Percentiles rank a stretch among this genome's conserved stretches.
These are phyloP conservation scores for Corticium candelabrum DNA, from an alignment of 37 sponge, comb jelly and placozoan genomes.

Conservation along the genomic window DNA sequence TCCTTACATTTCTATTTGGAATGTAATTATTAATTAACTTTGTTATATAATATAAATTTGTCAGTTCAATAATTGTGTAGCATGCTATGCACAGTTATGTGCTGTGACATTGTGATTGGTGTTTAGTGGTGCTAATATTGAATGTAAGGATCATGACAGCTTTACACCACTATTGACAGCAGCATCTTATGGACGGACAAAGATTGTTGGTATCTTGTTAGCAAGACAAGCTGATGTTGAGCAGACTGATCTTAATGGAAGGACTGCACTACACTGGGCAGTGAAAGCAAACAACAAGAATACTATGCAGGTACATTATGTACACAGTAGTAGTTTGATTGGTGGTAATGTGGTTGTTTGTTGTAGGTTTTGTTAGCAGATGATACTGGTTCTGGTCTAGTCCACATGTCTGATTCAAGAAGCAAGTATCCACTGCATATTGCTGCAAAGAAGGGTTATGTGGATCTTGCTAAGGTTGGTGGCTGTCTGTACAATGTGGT, in stretches of 20 bases:
- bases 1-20: too few species aligned
- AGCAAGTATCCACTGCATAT: conserved; percentile 72
- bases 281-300: conserved; percentile 29
- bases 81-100: too few species aligned
- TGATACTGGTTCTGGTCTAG: conserved; percentile 15
- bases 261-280: conserved; percentile 23
- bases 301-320: conserved; percentile 22
- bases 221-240: conserved; percentile 20
- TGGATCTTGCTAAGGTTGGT: conserved; percentile 40
- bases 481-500: too few species aligned
- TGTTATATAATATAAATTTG: too few species aligned
- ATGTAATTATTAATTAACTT: too few species aligned
- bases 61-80: too few species aligned
- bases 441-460: conserved; percentile 57
- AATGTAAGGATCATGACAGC: conserved; percentile 19
- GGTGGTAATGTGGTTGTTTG: too few species aligned
- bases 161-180: conserved; percentile 40
- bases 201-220: conserved; percentile 16
- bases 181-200: conserved; percentile 26
- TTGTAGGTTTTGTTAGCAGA: conserved; percentile 13
- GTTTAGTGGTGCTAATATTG: conserved; percentile 27
- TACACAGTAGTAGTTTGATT: neutral
- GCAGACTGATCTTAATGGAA: conserved; percentile 24
- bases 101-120: too few species aligned
- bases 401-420: conserved; percentile 24